Evolutionary conservation across 2,888 invertebrate genomes (phyloP), one percentile per base, ranked within the genome.

Genomic region (Meiosimyza decipiens): DNA sequence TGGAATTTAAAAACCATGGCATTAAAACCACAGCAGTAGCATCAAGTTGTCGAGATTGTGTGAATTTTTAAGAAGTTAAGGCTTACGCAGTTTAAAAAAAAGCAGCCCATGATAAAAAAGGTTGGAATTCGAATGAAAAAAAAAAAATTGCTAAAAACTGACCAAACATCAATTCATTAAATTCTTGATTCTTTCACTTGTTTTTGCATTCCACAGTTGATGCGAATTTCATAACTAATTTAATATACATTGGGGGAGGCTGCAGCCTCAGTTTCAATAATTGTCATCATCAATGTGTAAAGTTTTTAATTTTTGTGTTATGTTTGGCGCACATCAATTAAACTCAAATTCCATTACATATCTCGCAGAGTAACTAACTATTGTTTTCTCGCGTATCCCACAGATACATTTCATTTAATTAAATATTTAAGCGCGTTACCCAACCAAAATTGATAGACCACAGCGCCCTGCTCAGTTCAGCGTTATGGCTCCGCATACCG

Each of bases 281-380:
- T 60, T 60, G 66, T 28, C 66, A 66, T 40, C 12, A 40, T 16
- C 9, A n/a, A 16, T 52, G 40, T 40, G 40, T 40, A 40, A 40
- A 40, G 40, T 40, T 59, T 59, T 59, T 18, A 18, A 59, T 59
- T 59, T 28, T 28, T n/a, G n/a, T 47, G 50, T 40, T 64, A 64
- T 71, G 64, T 71, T 71, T 63, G 64, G 64, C 71, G 52, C 71
- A 65, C 65, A 71, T 65, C 71, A 71, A 71, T 71, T 71, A 62
- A 62, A 69, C 40, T 78, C 74, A 79, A 83, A 82, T 83, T 82
- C 82, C 81, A 82, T 83, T 81, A 80, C 47, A 22, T 18, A 9
- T 33, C 12, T 13, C 7, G 55, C 13, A 9, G 49, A 47, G 50
- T 15, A 67, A 67, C 67, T 57, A 67, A 67, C 67, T 67, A 67